These are phyloP conservation scores for Troides helena DNA, from an alignment of 2,888 invertebrate genomes.

Conservation along the genomic window DNA sequence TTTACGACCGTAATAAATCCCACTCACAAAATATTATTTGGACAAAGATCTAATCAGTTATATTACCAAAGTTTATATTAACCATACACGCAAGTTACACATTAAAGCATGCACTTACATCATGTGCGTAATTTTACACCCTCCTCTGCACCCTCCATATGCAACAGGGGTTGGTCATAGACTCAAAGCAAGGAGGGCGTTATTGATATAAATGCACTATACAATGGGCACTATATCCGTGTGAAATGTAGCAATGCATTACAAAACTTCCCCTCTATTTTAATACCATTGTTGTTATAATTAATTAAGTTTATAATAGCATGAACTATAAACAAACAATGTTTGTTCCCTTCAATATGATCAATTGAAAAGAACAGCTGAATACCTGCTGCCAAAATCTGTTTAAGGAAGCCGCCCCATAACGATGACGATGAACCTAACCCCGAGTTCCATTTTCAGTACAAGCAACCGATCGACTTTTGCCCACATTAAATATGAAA, in stretches of 20 bases:
- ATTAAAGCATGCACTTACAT: conserved; percentile 42
- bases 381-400: too few species aligned
- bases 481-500: too few species aligned
- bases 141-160: conserved; percentile 29
- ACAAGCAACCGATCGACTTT: too few species aligned
- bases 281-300: conserved; percentile 14
- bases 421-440: too few species aligned
- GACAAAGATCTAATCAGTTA: conserved; percentile 11
- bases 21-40: background rate
- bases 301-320: conserved; percentile 5
- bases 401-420: too few species aligned
- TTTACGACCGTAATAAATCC: background rate
- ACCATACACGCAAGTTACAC: conserved; percentile 9
- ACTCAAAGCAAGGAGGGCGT: conserved; percentile 32
- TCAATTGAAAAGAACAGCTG: background rate
- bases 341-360: too few species aligned
- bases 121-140: conserved; percentile 40
- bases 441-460: too few species aligned
- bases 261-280: conserved; percentile 31
- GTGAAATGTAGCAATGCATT: conserved; percentile 39
- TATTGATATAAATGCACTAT: conserved; percentile 39
- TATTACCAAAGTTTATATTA: background rate
- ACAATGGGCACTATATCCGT: conserved; percentile 39
- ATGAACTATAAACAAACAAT: background rate
- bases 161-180: conserved; percentile 23